A percentile compares a stretch with the other conserved stretches of the same genome.
phyloP scores from a whole-genome alignment of 2,888 invertebrate species.

The Trichogramma dendrolimi region DNA sequence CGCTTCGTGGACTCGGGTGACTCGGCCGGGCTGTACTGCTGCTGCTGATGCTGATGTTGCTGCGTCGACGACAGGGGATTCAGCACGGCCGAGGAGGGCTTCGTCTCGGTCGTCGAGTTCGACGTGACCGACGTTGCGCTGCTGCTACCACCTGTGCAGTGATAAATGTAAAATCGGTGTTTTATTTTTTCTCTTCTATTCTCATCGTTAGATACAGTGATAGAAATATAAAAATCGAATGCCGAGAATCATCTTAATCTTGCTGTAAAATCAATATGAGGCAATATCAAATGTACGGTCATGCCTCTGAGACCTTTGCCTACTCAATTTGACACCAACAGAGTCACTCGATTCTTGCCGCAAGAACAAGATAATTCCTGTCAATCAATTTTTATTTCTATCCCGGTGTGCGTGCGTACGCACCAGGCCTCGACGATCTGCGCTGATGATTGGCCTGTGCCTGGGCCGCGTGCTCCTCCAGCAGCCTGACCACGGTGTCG shows the following conservation, averaged over 20 bases:
- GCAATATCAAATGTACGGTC: background rate
- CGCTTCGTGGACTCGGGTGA: constrained; percentile 54
- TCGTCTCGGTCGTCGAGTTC: constrained; percentile 62
- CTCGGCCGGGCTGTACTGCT: constrained; percentile 52
- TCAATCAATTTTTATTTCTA: background rate
- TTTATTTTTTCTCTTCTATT: too few relatives aligned
- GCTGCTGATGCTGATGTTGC: too few relatives aligned
- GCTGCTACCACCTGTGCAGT: constrained; percentile 48
- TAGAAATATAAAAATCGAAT: background rate
- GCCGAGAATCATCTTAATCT: background rate
- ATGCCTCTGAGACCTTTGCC: too few relatives aligned
- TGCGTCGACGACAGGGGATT: constrained; percentile 51
- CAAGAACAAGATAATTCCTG: background rate
- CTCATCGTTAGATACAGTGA: background rate
- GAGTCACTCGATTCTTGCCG: too few relatives aligned
- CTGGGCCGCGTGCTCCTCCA: constrained; percentile 60
- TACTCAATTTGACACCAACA: too few relatives aligned
- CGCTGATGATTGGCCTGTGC: constrained; percentile 35
- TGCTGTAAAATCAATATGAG: too few relatives aligned
- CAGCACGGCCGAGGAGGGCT: constrained; percentile 60
- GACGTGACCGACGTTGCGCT: constrained; percentile 51
- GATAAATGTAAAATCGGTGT: background rate
- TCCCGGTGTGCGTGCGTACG: constrained; percentile 36
- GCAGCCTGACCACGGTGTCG: constrained; percentile 73
- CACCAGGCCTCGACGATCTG: constrained; percentile 45